Percentiles rank a stretch among this genome's conserved stretches.
These are phyloP conservation scores for Suricata suricatta DNA, from an alignment of 2,113 vertebrate genomes.

Conservation along the genomic window DNA sequence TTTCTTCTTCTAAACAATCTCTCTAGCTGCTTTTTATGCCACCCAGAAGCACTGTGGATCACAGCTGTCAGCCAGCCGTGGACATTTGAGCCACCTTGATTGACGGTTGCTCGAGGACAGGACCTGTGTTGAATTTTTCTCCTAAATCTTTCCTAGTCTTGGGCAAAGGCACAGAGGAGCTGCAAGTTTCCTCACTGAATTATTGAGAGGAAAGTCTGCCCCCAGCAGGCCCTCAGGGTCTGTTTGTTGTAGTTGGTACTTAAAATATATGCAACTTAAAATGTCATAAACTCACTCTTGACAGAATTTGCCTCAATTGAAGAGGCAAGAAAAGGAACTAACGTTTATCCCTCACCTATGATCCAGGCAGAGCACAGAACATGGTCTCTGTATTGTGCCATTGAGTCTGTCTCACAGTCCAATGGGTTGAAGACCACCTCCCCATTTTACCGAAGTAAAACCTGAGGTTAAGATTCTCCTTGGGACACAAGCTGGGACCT, in stretches of 20 bases:
- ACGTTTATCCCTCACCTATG: too few relatives aligned
- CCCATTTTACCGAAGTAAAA: not conserved
- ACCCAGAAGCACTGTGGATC: not conserved
- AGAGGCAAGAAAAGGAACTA: not conserved
- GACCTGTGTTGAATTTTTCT: not conserved
- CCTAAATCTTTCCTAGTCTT: not conserved
- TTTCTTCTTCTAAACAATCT: not conserved
- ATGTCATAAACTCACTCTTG: not conserved
- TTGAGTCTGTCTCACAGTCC: not conserved
- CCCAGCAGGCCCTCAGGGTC: not conserved
- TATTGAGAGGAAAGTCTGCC: not conserved
- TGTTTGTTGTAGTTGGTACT: not conserved
- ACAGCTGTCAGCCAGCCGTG: not conserved
- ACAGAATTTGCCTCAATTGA: not conserved
- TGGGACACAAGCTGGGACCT: not conserved
- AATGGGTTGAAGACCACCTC: not conserved
- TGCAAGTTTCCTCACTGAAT: not conserved
- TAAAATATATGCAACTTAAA: not conserved
- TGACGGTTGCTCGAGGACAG: not conserved
- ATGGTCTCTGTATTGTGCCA: not conserved
- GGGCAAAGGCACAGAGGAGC: fast-evolving
- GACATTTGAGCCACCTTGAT: not conserved
- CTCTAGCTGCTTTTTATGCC: not conserved
- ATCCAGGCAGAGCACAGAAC: not conserved
- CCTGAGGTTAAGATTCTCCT: not conserved